Conservation (phyloP, 2,888 invertebrate genomes). For the Morinoia aosen region DNA sequence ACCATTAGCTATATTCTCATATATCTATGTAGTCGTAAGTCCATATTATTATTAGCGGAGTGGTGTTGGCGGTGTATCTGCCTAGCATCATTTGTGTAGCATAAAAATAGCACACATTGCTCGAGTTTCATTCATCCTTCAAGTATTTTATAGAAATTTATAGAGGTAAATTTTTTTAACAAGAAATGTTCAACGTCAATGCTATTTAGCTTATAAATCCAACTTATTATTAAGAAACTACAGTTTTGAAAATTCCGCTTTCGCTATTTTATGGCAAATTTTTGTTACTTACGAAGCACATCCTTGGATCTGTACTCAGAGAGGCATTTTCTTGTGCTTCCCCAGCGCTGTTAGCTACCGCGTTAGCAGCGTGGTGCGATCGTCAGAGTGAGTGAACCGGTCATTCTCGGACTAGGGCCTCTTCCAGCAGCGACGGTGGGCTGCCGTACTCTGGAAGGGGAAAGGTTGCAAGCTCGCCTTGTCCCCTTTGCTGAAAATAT, state of each 20-base stretch:
- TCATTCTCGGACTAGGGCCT: slow-evolving; percentile 6
- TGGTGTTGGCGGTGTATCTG: not conserved
- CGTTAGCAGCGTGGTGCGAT: not conserved
- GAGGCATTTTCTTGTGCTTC: too few relatives aligned
- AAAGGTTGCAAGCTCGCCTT: not conserved
- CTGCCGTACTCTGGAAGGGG: not conserved
- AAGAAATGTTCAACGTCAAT: not conserved
- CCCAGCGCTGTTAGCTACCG: too few relatives aligned
- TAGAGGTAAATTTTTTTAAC: not conserved
- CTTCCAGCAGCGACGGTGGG: not conserved
- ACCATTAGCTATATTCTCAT: slow-evolving; percentile 17
- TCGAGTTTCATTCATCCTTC: not conserved
- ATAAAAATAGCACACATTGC: not conserved
- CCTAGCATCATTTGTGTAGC: slow-evolving; percentile 17
- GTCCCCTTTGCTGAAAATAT: not conserved
- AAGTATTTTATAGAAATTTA: not conserved
- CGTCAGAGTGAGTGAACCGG: not conserved
- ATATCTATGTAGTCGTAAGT: not conserved
- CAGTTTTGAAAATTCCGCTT: too few relatives aligned
- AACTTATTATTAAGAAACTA: not conserved
- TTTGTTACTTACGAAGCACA: too few relatives aligned
- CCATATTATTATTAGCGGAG: not conserved
- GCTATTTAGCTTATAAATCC: not conserved
- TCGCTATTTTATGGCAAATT: too few relatives aligned
- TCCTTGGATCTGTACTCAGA: too few relatives aligned